Base-by-base conservation (phyloP, 2,888 invertebrate species). In the Dryocosmus kuriphilus region DNA sequence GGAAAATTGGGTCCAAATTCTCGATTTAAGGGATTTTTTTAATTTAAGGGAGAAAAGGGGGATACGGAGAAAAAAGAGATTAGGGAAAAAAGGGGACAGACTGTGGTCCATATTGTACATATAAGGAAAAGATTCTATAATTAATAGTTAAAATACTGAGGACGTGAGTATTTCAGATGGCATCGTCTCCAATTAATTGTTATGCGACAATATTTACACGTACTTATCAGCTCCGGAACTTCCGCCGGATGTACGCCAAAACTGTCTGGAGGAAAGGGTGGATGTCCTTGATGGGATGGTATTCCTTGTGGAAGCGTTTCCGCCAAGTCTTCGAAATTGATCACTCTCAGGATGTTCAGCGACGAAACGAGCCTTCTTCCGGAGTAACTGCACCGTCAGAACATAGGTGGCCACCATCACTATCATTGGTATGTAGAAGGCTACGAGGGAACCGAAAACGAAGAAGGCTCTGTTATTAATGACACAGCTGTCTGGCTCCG, bases 361-460 rank as follows among this genome's bases (percentile, higher is more conserved):
- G 0, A 95, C 95, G 85, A 96, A 93, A 81, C 95, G 93, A 0
- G 96, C 96, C 88, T 96, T 96, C 82, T 96, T 94, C 86, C 96
- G 94, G 85, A 98, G 93, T 84, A 98, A 93, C 84, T 97, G 96
- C 38, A 98, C 97, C 1, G 98, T 98, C 79, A 98, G 93, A 0
- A 96, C 95, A 90, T 98, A 98, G 1, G 98, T 97, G 78, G 97
- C 95, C 81, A 98, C 96, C 98, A 99, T 98, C 86, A 97, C 97
- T 84, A 97, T 93, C 95, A 98, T 97, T 7, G 98, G 98, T 84
- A 98, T 96, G 93, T 98, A 98, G 93, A 99, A 99, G 51, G 98
- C 97, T 77, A 97, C 95, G 89, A 98, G 92, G 0, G 98, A 98
- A 27, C 98, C 98, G 91, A 97, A 97, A 75, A 98, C 96, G 94